These are phyloP conservation scores for Brachionus koreanus DNA, from an alignment of 1,140 invertebrate genomes.

Conservation along the genomic window DNA sequence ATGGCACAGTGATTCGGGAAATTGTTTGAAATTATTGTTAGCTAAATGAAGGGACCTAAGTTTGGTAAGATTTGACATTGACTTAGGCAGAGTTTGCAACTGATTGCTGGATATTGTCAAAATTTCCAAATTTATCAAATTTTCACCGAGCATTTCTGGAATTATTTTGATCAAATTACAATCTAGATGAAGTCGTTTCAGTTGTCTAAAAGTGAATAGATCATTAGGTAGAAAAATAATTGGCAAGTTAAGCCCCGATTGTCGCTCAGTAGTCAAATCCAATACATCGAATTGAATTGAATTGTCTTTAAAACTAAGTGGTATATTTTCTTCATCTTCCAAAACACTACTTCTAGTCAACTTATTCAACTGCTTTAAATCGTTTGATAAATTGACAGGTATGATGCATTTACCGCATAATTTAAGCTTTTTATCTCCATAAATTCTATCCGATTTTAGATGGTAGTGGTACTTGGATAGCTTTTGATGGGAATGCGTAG, in stretches of 20 bases:
- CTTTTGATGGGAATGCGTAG: neutral
- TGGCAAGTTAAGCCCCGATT: slow-evolving; percentile 55
- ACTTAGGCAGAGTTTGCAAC: slow-evolving; percentile 50
- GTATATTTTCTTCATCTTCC: neutral
- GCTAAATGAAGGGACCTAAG: slow-evolving; percentile 55
- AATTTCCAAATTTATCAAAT: slow-evolving; percentile 52
- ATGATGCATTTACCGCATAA: slow-evolving; percentile 33
- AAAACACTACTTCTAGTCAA: neutral
- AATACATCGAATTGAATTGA: slow-evolving; percentile 56
- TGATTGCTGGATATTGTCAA: slow-evolving; percentile 57
- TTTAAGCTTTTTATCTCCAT: slow-evolving; percentile 37
- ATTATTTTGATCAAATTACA: slow-evolving; percentile 55
- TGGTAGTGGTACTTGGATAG: slow-evolving; percentile 40
- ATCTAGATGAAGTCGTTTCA: slow-evolving; percentile 55
- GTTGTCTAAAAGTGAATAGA: slow-evolving; percentile 53
- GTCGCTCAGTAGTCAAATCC: slow-evolving; percentile 57
- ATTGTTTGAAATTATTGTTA: slow-evolving; percentile 56
- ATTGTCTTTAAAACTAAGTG: neutral
- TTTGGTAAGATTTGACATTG: slow-evolving; percentile 51
- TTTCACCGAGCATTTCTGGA: slow-evolving; percentile 52
- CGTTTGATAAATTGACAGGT: slow-evolving; percentile 19
- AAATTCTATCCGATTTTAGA: slow-evolving; percentile 21
- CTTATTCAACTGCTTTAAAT: slow-evolving; percentile 18
- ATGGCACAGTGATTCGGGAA: slow-evolving; percentile 48
- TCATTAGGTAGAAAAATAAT: slow-evolving; percentile 50